These are phyloP conservation scores for Microplitis manilae DNA, from an alignment of 2,888 invertebrate genomes.

Conservation along the genomic window DNA sequence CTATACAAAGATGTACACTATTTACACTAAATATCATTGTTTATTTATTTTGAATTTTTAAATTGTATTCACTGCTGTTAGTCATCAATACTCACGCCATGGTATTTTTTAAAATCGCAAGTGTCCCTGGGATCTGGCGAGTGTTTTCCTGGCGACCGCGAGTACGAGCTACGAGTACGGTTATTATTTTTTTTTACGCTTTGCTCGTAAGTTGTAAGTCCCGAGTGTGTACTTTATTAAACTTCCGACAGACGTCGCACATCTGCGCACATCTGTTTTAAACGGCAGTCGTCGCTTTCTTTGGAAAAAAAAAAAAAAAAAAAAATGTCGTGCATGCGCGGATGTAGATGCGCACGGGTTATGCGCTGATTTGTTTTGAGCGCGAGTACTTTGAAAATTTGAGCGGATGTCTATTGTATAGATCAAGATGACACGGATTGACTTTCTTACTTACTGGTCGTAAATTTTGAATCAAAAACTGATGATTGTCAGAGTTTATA, in stretches of 20 bases:
- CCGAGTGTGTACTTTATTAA: conserved; percentile 46
- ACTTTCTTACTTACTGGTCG: too few relatives aligned
- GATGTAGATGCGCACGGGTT: too few relatives aligned
- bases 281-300: background rate
- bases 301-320: background rate
- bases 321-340: background rate
- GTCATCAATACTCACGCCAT: background rate
- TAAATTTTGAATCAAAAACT: too few relatives aligned
- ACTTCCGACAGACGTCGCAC: conserved; percentile 50
- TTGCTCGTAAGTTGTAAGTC: conserved; percentile 36
- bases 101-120: background rate
- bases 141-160: background rate
- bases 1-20: conserved; percentile 41
- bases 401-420: too few relatives aligned
- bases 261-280: background rate
- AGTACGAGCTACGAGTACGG: background rate
- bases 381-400: too few relatives aligned
- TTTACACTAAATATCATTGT: background rate
- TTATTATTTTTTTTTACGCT: background rate
- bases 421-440: too few relatives aligned
- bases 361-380: too few relatives aligned
- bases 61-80: background rate
- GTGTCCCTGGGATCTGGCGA: background rate
- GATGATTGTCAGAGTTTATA: too few relatives aligned
- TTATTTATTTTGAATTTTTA: conserved; percentile 14